Evolutionary conservation across 2,113 vertebrate genomes (phyloP), one percentile per base, ranked within the genome.

Genomic region (Mionectes macconnelli): DNA sequence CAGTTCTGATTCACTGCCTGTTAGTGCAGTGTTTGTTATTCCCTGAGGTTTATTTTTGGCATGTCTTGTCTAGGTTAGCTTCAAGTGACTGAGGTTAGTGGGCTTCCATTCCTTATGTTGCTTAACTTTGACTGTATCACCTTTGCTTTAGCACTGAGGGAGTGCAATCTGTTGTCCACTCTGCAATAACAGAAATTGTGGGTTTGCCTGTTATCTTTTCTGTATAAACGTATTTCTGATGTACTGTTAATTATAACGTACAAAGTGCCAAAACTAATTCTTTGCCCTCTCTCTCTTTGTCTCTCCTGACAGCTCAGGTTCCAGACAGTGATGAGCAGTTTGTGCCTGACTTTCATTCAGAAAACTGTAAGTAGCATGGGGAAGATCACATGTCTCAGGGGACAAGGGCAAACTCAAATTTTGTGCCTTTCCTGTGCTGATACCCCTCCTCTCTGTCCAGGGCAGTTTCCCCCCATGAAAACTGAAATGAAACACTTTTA

Each of bases 261-360:
- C 28, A 27, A 76, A 93, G 62, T 70, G 88, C 72, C 82, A 63
- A 47, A 67, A 67, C 31, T 77, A 60, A 86, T 42, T 68, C 62
- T 91, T 49, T 55, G 49, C 14, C 49, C 13, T 1, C 50, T 30
- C 21, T 35, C 33, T 25, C 55, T 57, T 15, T 59, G n/a, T 35
- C 22, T 59, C 56, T 59, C n/a, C 95, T 45, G 98, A 80, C 98
- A 99, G 99, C 99, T 98, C 99, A 99, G 97, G 99, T 99, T 97
- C 99, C 99, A 81, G 99, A 99, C 98, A 99, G 98, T 4, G 99
- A 99, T 87, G 99, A 99, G 95, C 99, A 99, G 94, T 99, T 99
- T 96, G 99, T 99, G 97, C 99, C 99, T 89, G 99, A 99, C 97
- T 99, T 99, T 97, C 99, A 99, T 88, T 99, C 99, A 75, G 99